Base-by-base conservation (phyloP, 2,888 invertebrate genomes). In the Pinctada fucata region DNA sequence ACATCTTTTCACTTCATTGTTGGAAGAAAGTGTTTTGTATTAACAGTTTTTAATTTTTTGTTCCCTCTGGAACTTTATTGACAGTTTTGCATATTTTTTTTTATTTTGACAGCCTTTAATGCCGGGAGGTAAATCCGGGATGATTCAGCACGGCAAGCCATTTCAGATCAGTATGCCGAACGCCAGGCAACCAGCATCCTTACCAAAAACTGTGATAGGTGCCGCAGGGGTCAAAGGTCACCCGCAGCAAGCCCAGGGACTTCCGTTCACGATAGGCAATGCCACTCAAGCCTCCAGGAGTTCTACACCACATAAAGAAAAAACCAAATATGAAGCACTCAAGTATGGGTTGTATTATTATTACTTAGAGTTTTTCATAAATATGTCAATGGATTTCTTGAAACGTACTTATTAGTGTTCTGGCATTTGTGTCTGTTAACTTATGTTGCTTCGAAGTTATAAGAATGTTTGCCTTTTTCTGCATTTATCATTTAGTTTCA, bases 241-340 rank as follows among this genome's bases (percentile, higher is more conserved):
- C 16, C 69, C 69, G 2, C 50, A 50, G 50, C 66, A 67, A 74
- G 48, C 73, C 6, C 72, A 16, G 13, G 51, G 52, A 4, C 58
- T 52, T 3, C 69, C 69, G 0, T 47, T 16, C 13, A n/a, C 49
- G 45, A 8, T 52, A 58, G 52, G 52, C 5, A 16, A 51, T 31
- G 4, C 67, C 45, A 31, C 67, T 2, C 16, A 8, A 8, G 31
- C 49, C 13, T 81, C 81, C 80, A 67, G 81, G 82, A 69, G 79
- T 82, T 68, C 45, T 80, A 67, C 72, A 75, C 76, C 83, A 47
- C 88, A 87, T 72, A 87, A 87, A 70, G 90, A 91, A 72, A 90
- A 91, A 79, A 86, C 90, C 64, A 90, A 90, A 85, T 90, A 87
- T 83, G 90, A 90, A 74, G 85, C 90, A 67, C 84, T 91, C 69